Base-by-base conservation (phyloP, 1,140 invertebrate genomes). In the Triops longicaudatus region DNA sequence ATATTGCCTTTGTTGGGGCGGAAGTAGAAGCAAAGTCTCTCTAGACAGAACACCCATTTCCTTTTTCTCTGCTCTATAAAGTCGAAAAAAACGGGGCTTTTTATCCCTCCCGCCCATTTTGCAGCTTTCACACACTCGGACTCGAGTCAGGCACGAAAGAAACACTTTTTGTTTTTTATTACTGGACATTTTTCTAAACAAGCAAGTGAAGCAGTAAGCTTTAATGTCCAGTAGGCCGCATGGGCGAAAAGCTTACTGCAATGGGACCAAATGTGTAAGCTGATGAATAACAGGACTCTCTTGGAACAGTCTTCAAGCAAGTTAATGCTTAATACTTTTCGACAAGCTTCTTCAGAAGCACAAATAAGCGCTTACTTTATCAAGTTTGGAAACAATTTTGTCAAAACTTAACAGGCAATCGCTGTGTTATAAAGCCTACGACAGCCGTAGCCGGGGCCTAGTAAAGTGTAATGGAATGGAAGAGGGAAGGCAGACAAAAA, bases 391-490 rank as follows among this genome's bases (percentile, higher is more conserved):
- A 63, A 63, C 50, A 63, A 63, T 22, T 63, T 63, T 63, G 50
- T 63, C 50, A 63, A 17, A 63, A n/a, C 22, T 9, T 63, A n/a
- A 63, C 17, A 22, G 22, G 3, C n/a, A 11, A 17, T n/a, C 50
- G 22, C 17, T n/a, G 50, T 63, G n/a, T 22, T 12, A n/a, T n/a
- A 22, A 7, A 63, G 50, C 22, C 50, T 22, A 63, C 50, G 50
- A 63, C 10, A 63, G 17, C 22, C 6, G 50, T 7, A 63, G 17
- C 17, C 0, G 14, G 14, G 50, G 50, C 17, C 50, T 17, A 5
- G 50, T 63, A 63, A 63, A 63, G 50, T 63, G 50, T 63, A 63
- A 63, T 63, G 50, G 22, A 63, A 63, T 63, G 50, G n/a, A 63
- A 63, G 50, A 63, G 22, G 22, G 22, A 63, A 63, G 22, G 6